Evolutionary conservation across 92 coral and sea anemone species (phyloP).

Genomic region (Bergia sp.): DNA sequence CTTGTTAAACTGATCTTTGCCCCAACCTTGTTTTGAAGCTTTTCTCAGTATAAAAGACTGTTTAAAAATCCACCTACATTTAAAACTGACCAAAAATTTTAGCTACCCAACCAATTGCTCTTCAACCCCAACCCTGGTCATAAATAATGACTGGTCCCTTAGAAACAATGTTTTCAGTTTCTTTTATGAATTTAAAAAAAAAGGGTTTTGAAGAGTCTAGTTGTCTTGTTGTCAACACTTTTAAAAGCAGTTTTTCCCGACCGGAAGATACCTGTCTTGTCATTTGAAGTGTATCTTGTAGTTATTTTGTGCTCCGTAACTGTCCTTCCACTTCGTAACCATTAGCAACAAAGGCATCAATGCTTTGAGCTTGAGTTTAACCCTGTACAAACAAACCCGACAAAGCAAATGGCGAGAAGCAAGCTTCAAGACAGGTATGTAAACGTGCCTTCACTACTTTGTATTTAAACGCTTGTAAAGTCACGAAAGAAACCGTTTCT

Average conservation of each 20-base stretch:
- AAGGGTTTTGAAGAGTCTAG: no score
- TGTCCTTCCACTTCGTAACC: neutral
- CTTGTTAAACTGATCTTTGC: no score
- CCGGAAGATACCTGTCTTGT: neutral
- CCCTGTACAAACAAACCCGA: slow-evolving; percentile 16
- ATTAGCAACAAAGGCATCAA: slow-evolving; percentile 29
- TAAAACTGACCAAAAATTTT: no score
- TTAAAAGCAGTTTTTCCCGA: neutral
- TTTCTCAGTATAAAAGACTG: no score
- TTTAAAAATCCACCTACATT: no score
- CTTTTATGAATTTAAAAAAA: no score
- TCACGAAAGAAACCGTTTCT: neutral
- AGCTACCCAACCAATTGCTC: no score
- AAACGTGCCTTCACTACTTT: neutral
- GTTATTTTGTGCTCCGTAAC: neutral
- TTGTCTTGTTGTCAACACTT: no score
- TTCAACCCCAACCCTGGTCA: no score
- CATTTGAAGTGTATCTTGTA: neutral
- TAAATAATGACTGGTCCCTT: no score
- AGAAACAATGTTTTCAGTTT: no score
- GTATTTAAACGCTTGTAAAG: neutral
- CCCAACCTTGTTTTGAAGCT: no score
- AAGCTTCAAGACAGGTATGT: slow-evolving; percentile 27
- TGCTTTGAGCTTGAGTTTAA: neutral
- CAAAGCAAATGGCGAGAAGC: neutral